A percentile compares a stretch with the other conserved stretches of the same genome.
phyloP scores from a whole-genome alignment of 2,888 invertebrate genomes.

The Amblyteles armatorius region DNA sequence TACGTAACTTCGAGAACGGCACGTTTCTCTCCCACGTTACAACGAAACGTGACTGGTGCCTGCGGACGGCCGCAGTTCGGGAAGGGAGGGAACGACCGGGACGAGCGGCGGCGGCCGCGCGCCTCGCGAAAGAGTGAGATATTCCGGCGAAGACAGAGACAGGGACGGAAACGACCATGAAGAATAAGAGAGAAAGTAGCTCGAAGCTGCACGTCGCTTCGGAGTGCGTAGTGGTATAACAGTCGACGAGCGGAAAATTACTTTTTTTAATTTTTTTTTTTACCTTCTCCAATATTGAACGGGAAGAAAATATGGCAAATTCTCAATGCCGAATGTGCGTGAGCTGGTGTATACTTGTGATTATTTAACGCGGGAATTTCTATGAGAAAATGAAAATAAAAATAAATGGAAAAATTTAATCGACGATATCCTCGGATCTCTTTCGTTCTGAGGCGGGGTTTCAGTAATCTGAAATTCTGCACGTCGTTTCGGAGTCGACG shows the following conservation, averaged over 20 bases:
- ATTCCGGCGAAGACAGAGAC: constrained; percentile 2
- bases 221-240: constrained; percentile 11
- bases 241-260: neutral
- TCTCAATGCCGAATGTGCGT: neutral
- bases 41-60: constrained; percentile 78
- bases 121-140: constrained; percentile 4
- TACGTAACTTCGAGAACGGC: constrained; percentile 63
- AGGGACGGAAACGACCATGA: constrained; percentile 41
- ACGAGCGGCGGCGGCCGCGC: constrained; percentile 16
- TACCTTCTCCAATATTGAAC: neutral
- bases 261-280: constrained; percentile 6
- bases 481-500: constrained; percentile 17
- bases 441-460: neutral
- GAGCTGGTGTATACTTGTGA: neutral
- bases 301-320: neutral
- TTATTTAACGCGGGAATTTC: no score
- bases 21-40: constrained; percentile 66
- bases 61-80: constrained; percentile 68
- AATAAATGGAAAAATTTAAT: no score
- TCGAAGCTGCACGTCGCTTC: constrained; percentile 28
- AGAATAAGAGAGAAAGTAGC: constrained; percentile 53
- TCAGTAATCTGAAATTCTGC: neutral
- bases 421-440: neutral
- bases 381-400: no score
- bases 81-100: constrained; percentile 25